Conservation (phyloP, 2,113 vertebrate species). For the Bambusicola thoracicus region DNA sequence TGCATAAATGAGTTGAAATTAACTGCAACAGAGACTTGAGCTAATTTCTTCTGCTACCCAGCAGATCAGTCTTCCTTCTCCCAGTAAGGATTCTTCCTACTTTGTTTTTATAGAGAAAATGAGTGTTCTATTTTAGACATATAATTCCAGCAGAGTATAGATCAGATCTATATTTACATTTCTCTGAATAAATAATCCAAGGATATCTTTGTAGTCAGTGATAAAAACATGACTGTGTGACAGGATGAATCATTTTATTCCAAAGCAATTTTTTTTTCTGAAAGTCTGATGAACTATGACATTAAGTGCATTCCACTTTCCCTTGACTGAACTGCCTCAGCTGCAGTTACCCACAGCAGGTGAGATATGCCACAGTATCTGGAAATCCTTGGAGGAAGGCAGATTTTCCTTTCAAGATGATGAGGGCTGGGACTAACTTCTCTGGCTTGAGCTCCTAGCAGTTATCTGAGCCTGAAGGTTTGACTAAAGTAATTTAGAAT, state of each 20-base stretch:
- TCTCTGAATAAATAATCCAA: neutral
- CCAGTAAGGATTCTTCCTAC: neutral
- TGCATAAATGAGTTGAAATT: neutral
- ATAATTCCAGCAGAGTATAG: neutral
- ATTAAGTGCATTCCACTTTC: neutral
- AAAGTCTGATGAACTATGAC: neutral
- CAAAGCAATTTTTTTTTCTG: neutral
- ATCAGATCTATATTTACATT: neutral
- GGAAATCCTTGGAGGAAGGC: neutral
- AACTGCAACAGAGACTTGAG: neutral
- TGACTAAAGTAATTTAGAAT: neutral
- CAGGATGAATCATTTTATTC: neutral
- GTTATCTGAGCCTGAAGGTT: neutral
- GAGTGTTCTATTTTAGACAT: neutral
- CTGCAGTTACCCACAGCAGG: neutral
- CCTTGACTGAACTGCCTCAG: neutral
- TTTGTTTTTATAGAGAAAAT: neutral
- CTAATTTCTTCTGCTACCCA: neutral
- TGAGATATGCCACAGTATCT: neutral
- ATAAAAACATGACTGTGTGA: neutral
- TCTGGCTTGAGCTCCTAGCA: neutral
- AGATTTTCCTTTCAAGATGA: neutral
- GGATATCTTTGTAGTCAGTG: neutral
- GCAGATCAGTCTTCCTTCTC: neutral
- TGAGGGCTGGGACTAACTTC: neutral